A percentile compares a stretch with the other conserved stretches of the same genome.
Evolutionary conservation across 2,888 invertebrate genomes (phyloP).

Genomic region (Phyto melanocephala): DNA sequence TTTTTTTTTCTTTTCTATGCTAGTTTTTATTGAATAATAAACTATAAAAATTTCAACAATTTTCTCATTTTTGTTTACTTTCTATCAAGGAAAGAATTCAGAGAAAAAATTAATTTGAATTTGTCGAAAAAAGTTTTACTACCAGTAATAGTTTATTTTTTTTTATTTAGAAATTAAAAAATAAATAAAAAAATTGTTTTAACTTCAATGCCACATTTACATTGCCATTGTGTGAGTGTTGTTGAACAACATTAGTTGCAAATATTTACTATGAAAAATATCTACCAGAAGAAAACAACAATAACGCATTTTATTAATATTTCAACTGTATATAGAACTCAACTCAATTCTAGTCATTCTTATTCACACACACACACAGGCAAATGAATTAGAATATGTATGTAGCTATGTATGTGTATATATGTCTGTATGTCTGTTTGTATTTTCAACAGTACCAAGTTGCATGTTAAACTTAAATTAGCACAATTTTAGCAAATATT

Average conservation of each 20-base stretch:
- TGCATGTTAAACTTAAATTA: slow-evolving; percentile 43
- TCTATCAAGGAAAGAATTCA: neutral
- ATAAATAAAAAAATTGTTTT: neutral
- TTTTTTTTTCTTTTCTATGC: too few species aligned
- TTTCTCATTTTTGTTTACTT: slow-evolving; percentile 31
- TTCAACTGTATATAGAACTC: slow-evolving; percentile 4
- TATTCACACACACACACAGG: too few species aligned
- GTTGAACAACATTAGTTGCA: neutral
- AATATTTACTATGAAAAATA: slow-evolving; percentile 3
- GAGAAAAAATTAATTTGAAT: neutral
- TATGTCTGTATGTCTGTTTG: too few species aligned
- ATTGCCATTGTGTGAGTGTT: neutral
- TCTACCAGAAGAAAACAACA: neutral
- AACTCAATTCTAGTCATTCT: neutral
- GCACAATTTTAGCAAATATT: slow-evolving; percentile 23
- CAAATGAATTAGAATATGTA: neutral
- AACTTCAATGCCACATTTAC: slow-evolving; percentile 20
- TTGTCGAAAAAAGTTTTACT: slow-evolving; percentile 14
- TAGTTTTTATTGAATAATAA: too few species aligned
- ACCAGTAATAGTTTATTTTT: neutral
- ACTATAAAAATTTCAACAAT: neutral
- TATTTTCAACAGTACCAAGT: slow-evolving; percentile 6
- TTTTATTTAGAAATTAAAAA: neutral
- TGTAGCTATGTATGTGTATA: too few species aligned
- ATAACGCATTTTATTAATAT: slow-evolving; percentile 16